Evolutionary conservation across 2,113 vertebrate species (phyloP).

Genomic region (Tiliqua scincoides): DNA sequence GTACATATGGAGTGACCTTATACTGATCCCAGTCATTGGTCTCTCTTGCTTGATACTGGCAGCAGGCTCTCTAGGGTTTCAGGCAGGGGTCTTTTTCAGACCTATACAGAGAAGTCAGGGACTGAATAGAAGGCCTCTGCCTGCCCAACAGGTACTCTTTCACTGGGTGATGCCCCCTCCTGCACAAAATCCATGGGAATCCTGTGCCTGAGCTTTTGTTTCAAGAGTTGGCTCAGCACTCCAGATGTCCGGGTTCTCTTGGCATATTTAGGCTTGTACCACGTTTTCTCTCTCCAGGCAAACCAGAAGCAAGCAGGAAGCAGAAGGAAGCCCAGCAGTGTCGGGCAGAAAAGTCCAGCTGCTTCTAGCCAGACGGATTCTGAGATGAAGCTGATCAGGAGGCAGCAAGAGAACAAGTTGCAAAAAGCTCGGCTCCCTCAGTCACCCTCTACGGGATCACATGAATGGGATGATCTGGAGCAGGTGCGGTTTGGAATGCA

Average conservation of each 20-base stretch:
- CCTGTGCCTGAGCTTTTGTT: not conserved
- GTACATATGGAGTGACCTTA: too few relatives aligned
- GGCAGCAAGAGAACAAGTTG: not conserved
- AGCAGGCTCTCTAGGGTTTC: not conserved
- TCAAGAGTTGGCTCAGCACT: not conserved
- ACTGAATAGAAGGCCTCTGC: not conserved
- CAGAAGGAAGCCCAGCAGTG: not conserved
- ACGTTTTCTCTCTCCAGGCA: conserved; percentile 2
- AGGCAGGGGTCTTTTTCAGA: too few relatives aligned
- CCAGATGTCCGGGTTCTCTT: not conserved
- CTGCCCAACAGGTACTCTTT: not conserved
- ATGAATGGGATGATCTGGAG: not conserved
- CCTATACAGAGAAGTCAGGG: not conserved
- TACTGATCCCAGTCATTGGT: too few relatives aligned
- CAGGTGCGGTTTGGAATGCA: not conserved
- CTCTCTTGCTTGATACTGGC: too few relatives aligned
- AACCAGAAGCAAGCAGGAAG: not conserved
- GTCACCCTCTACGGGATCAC: not conserved
- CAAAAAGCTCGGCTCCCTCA: not conserved
- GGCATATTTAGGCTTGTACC: not conserved
- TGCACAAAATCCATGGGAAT: too few relatives aligned
- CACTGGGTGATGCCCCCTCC: not conserved
- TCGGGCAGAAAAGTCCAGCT: not conserved
- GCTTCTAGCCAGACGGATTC: not conserved
- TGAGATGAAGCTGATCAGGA: not conserved